Base-by-base conservation (phyloP, 2,113 vertebrate species). In the Vicugna pacos region DNA sequence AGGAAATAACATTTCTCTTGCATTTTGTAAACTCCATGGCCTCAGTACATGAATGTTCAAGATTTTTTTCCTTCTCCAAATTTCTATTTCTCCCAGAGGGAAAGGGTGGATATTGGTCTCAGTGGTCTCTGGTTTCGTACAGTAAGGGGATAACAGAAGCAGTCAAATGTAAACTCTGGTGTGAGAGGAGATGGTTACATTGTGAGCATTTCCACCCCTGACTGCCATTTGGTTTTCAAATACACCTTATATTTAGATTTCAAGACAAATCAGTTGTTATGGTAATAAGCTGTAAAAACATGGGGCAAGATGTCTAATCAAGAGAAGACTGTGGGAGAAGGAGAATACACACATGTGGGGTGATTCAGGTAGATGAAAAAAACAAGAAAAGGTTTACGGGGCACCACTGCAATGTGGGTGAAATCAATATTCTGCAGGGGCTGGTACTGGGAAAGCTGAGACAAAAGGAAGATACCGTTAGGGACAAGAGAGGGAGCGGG, bases 241-340 rank as follows among this genome's bases (percentile, higher is more conserved):
- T 22, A 11, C 5, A 76, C 70, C 82, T 42, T 52, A 32, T 69
- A 35, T 48, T 62, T 80, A 58, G 65, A 35, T 77, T n/a, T 95
- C n/a, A 60, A 85, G 83, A 60, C 72, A 79, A 12, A 79, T 20
- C 73, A 19, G 9, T 75, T 35, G 10, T 85, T 75, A 48, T 9
- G 8, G 30, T 5, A 46, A 35, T 26, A 35, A 91, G 48, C 26
- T 50, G 50, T 35, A 28, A 91, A 88, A 81, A 24, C 65, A n/a
- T 2, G 24, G 24, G 48, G 56, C 48, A 46, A 58, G 15, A 1
- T n/a, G 3, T 48, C 58, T 92, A 54, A 72, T 65, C 38, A 77
- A 81, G 46, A 94, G n/a, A 76, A 17, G 69, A 52, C 19, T 73
- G 30, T 92, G 89, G 64, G 48, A 89, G 89, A 82, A 96, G 28